Conservation (phyloP, 2,797 vertebrate species). For the Typhlichthys subterraneus region DNA sequence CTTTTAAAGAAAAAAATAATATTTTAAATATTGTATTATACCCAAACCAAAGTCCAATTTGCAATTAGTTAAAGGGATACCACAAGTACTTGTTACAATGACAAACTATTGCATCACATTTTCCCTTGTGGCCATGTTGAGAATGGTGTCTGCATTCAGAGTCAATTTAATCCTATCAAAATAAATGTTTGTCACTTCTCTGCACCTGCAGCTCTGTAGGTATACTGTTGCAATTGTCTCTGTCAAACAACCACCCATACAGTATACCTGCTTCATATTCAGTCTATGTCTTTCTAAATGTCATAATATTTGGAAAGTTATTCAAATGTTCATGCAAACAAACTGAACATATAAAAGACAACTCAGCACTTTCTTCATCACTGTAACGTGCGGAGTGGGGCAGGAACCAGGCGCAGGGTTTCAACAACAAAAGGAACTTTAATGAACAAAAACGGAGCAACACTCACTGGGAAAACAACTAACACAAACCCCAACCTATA, state of each 20-base stretch:
- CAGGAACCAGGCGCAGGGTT: too few species aligned
- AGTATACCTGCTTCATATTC: constrained; percentile 47
- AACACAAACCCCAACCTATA: constrained; percentile 27
- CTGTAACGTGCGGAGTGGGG: constrained; percentile 12
- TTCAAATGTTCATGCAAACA: constrained; percentile 41
- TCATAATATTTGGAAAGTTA: constrained; percentile 40
- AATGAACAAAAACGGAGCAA: neutral
- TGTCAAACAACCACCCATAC: constrained; percentile 29
- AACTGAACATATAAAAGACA: constrained; percentile 44
- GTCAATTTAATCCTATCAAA: constrained; percentile 68
- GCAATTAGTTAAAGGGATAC: constrained; percentile 23
- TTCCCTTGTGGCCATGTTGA: constrained; percentile 32
- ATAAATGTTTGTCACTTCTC: constrained; percentile 50
- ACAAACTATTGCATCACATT: constrained; percentile 37
- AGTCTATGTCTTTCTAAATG: constrained; percentile 47
- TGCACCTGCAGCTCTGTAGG: constrained; percentile 40
- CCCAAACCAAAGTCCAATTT: constrained; percentile 5
- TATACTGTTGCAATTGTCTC: constrained; percentile 39
- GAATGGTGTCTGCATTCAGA: constrained; percentile 49
- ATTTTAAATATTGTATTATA: neutral
- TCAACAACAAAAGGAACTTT: too few species aligned
- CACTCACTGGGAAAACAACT: too few species aligned
- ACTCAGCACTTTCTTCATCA: constrained; percentile 47
- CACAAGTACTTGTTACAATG: constrained; percentile 21
- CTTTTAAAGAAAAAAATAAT: neutral